Percentiles rank a stretch among this genome's conserved stretches.
phyloP scores from a whole-genome alignment of 1,140 invertebrate genomes.

The Drosophila mayri region DNA sequence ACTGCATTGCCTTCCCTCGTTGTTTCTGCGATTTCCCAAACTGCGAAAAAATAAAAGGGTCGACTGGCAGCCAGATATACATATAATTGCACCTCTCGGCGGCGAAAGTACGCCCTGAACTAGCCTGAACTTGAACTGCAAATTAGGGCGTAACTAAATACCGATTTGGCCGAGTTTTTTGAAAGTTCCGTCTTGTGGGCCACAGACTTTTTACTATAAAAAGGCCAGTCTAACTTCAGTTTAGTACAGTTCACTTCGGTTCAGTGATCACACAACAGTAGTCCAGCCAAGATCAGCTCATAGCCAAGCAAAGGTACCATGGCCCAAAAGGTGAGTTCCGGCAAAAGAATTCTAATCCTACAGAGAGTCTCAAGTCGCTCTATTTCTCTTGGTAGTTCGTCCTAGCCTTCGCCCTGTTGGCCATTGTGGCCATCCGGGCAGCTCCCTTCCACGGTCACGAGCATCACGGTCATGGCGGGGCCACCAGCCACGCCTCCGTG shows the following conservation, averaged over 20 bases:
- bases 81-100: slow-evolving; percentile 47
- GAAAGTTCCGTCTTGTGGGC: slow-evolving; percentile 57
- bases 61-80: slow-evolving; percentile 11
- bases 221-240: slow-evolving; percentile 19
- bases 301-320: slow-evolving; percentile 64
- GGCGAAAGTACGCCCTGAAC: slow-evolving; percentile 55
- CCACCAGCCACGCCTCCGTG: slow-evolving; percentile 74
- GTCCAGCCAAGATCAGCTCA: slow-evolving; percentile 66
- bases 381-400: slow-evolving; percentile 38
- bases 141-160: slow-evolving; percentile 67
- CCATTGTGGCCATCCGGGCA: slow-evolving; percentile 45
- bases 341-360: background rate
- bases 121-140: slow-evolving; percentile 61
- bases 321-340: slow-evolving; percentile 63
- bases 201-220: slow-evolving; percentile 42
- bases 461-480: slow-evolving; percentile 54
- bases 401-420: slow-evolving; percentile 55
- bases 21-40: slow-evolving; percentile 13
- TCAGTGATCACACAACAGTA: slow-evolving; percentile 51
- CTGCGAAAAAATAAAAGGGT: slow-evolving; percentile 34
- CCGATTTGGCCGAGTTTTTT: slow-evolving; percentile 37
- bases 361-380: background rate
- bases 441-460: slow-evolving; percentile 63
- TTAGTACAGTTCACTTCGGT: slow-evolving; percentile 66
- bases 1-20: slow-evolving; percentile 47